Conservation (phyloP, 2,888 invertebrate genomes). For the Apamea monoglypha region DNA sequence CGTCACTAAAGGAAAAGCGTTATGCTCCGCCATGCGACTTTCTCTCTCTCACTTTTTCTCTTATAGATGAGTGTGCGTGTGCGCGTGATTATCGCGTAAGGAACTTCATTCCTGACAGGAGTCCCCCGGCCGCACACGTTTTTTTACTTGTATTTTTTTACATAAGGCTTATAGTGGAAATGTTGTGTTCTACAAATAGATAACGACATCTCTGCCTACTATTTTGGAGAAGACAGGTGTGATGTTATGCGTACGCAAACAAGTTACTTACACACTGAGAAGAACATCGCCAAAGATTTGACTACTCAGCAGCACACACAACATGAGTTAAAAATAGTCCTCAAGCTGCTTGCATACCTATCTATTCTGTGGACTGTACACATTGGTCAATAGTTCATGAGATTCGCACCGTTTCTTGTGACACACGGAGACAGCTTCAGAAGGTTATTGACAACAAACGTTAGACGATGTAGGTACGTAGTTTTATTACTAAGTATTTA, state of each 20-base stretch:
- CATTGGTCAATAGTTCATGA: slow-evolving; percentile 42
- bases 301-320: background rate
- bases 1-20: too few species aligned
- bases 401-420: slow-evolving; percentile 44
- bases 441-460: slow-evolving; percentile 48
- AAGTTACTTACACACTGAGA: too few species aligned
- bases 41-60: too few species aligned
- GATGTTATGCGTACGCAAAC: background rate
- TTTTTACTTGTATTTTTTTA: background rate
- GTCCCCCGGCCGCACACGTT: too few species aligned
- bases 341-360: background rate
- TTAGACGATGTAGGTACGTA: slow-evolving; percentile 20
- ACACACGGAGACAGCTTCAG: slow-evolving; percentile 29
- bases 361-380: slow-evolving; percentile 10
- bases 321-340: background rate
- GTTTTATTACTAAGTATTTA: slow-evolving; percentile 23
- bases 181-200: background rate
- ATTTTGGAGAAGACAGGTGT: background rate
- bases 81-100: too few species aligned
- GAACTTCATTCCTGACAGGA: too few species aligned
- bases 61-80: too few species aligned
- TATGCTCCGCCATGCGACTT: too few species aligned
- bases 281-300: background rate
- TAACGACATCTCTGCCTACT: background rate
- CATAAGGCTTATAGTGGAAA: background rate